Base-by-base conservation (phyloP, 2,797 vertebrate species). In the Neosilurus mollespiculum region DNA sequence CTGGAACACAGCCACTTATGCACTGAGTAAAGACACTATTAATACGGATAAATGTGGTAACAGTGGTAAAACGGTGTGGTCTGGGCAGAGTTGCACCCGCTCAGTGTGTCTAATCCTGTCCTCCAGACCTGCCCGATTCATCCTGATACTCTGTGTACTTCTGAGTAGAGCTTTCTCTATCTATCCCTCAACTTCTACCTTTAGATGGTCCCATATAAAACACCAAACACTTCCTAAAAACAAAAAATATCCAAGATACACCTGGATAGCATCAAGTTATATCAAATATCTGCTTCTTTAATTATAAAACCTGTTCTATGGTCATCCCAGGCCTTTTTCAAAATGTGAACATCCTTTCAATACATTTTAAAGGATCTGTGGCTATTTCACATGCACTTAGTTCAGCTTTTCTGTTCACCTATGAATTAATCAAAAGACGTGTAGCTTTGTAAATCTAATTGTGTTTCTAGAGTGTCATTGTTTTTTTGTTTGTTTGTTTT, bases 21-120 rank as follows among this genome's bases (percentile, higher is more conserved):
- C 53, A 24, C 49, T 16, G n/a, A 54, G 70, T 53, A n/a, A 77
- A 37, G 30, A 43, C 18, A 58, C 30, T 61, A 43, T 43, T 61
- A 61, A 59, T n/a, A 22, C 61, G 1, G 58, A 58, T 61, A 77
- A 77, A 43, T 61, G 58, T 77, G 56, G 58, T 61, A 77, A 43
- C 11, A 15, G 16, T 77, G 56, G 56, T 77, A 37, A 61, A 77
- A 76, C 26, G 56, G 34, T 43, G 75, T 77, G 34, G 34, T 61
- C 56, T 43, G 75, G 58, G 53, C 4, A 4, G 26, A 75, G 18
- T 26, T 54, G 14, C 2, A n/a, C n/a, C n/a, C n/a, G n/a, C n/a
- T n/a, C n/a, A n/a, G n/a, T n/a, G n/a, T n/a, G 51, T 72, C 49
- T 49, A 7, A 37, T 49, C 67, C 37, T 51, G 20, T 14, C 12